Base-by-base conservation (phyloP, 2,888 invertebrate species). In the Melinaea menophilus region DNA sequence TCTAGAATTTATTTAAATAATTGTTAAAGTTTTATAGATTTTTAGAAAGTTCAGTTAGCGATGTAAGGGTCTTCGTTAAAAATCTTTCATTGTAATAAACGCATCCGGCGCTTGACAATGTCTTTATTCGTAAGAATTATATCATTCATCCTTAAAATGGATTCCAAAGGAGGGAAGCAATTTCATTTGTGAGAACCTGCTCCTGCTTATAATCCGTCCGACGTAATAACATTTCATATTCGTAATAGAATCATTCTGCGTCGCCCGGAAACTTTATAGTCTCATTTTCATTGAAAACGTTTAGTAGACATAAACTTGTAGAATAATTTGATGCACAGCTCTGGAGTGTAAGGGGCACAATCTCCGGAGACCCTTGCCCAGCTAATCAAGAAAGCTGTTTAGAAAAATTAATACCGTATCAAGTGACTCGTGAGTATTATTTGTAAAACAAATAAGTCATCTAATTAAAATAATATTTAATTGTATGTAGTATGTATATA, bases 201-300 rank as follows among this genome's bases (percentile, higher is more conserved):
- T 89, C 73, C 87, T 88, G 82, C 89, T 90, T 90, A 89, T 90
- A 90, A 90, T 90, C 88, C 90, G 86, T 90, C 88, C 88, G 80
- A 87, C 84, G 88, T 90, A 90, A 90, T 90, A 90, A 86, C 89
- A 88, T 90, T 90, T 90, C 90, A 90, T 89, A 90, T 90, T 90
- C 90, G 86, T 90, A 90, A 90, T 90, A 88, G 88, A 90, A 90
- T 90, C 89, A 89, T 86, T 90, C 83, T 83, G 84, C 86, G 88
- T 88, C 89, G 86, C 85, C 79, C 81, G 82, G 87, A 86, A 88
- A 90, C 84, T 90, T 90, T 90, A 90, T 89, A 88, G 88, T 89
- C 89, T 88, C 88, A 87, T 90, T 90, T 89, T 90, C 89, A 90
- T 89, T 86, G 88, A 81, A 85, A 89, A 84, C 88, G 88, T 88